Evolutionary conservation across 2,113 vertebrate genomes (phyloP), one percentile per base, ranked within the genome.

Genomic region (Zapornia atra): DNA sequence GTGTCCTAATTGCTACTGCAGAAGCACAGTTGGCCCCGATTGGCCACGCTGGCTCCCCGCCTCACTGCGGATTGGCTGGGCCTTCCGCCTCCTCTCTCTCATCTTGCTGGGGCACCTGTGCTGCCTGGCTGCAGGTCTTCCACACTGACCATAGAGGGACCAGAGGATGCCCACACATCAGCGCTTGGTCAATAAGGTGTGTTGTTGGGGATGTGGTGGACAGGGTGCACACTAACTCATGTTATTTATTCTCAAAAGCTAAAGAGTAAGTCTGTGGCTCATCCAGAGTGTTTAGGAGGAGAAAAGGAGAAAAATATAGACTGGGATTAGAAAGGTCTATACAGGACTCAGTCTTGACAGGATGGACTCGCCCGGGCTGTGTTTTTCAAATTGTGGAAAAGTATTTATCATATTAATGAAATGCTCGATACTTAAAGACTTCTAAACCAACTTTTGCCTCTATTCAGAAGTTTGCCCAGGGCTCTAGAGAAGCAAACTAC

Each of bases 1-100:
- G 53, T 95, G 95, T 73, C 95, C 92, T 83, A 77, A 91, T 96
- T 97, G 95, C 92, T 88, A 77, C 13, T 6, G 72, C 78, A 70
- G 88, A 17, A 8, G 87, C 44, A 7, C 1, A 3, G 25, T 2
- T 6, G 15, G 59, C 51, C 18, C 40, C 3, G 88, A 97, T 97
- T 96, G 97, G 97, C 81, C 3, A 0, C 0, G 2, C 54, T 4
- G 9, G 40, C 38, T 87, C 95, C 80, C 79, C 26, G 2, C 91
- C 97, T 57, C 4, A 2, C 64, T 36, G 64, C 4, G 4, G 86
- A 97, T 96, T 96, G 95, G 96, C 61, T 1, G 1, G 85, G 33
- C 79, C 86, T 34, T 12, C 77, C 13, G 0, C 88, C 86, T 83
- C 84, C 85, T 94, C 92, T 33, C 82, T 80, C 95, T 94, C 92